phyloP scores from a whole-genome alignment of 2,888 invertebrate genomes.

The Polietes domitor region DNA sequence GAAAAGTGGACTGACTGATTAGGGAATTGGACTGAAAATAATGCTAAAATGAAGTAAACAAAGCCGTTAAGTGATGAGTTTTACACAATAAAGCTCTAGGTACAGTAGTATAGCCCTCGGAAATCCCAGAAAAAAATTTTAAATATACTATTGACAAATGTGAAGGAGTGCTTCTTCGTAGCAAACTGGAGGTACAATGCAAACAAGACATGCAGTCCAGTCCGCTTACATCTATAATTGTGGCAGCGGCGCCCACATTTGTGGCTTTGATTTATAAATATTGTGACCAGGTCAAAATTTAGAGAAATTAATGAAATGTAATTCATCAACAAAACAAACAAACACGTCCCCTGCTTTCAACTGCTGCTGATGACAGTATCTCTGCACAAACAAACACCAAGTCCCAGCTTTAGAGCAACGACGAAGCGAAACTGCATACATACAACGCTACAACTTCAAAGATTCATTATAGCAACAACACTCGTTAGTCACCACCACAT shows the following conservation, averaged over 20 bases:
- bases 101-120: too few species aligned
- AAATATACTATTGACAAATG: too few species aligned
- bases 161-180: too few species aligned
- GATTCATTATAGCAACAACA: neutral
- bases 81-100: too few species aligned
- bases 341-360: neutral
- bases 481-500: slow-evolving; percentile 2
- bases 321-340: neutral
- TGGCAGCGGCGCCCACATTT: neutral
- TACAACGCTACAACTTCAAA: neutral
- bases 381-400: neutral
- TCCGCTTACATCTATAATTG: too few species aligned
- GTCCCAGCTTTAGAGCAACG: slow-evolving; percentile 13
- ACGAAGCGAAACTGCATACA: neutral
- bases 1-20: too few species aligned
- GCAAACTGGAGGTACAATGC: too few species aligned
- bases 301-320: neutral
- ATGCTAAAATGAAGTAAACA: too few species aligned
- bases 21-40: too few species aligned
- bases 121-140: too few species aligned
- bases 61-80: too few species aligned
- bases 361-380: slow-evolving; percentile 1
- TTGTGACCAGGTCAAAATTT: neutral
- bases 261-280: neutral
- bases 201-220: too few species aligned